Evolutionary conservation across 2,888 invertebrate species (phyloP), one percentile per base, ranked within the genome.

Genomic region (Tinea pellionella): DNA sequence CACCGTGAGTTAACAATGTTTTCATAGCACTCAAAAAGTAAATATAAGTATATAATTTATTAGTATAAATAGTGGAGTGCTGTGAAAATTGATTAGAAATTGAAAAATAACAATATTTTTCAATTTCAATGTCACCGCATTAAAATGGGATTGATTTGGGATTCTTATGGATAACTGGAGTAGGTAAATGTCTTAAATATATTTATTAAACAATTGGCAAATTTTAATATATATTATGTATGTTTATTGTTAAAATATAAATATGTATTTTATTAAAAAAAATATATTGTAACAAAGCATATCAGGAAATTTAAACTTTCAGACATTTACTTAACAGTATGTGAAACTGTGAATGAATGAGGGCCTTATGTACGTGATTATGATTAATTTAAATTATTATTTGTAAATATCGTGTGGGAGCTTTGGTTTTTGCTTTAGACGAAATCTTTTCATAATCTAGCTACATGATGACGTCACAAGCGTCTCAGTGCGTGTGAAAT

Each of bases 301-400:
- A 47, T 47, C 47, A 47, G 47, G 47, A 9, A 16, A 47, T 16
- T 24, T 37, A 9, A 15, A 15, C 13, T 16, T 16, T 47, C 15
- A 47, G 47, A 47, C 47, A 47, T 47, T 47, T 47, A 47, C 47
- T 47, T 47, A 47, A 15, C 47, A 47, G 47, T 47, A 47, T 15
- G n/a, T n/a, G 15, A 47, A 15, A n/a, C 15, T 2, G 47, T 47
- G 12, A 41, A 41, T 6, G 47, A n/a, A 15, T 47, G 47, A 47
- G 47, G 47, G 16, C 47, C 47, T 47, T 47, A 47, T 47, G 8
- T 9, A 16, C 13, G 47, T 16, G 13, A 47, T 15, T 47, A 15
- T 41, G 2, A 3, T 41, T 41, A 41, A 2, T 41, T 6, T 41
- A 41, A 41, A 41, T 6, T 6, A 41, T 6, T 41, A 41, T 41